Base-by-base conservation (phyloP, 2,113 vertebrate genomes). In the Boleophthalmus pectinirostris region DNA sequence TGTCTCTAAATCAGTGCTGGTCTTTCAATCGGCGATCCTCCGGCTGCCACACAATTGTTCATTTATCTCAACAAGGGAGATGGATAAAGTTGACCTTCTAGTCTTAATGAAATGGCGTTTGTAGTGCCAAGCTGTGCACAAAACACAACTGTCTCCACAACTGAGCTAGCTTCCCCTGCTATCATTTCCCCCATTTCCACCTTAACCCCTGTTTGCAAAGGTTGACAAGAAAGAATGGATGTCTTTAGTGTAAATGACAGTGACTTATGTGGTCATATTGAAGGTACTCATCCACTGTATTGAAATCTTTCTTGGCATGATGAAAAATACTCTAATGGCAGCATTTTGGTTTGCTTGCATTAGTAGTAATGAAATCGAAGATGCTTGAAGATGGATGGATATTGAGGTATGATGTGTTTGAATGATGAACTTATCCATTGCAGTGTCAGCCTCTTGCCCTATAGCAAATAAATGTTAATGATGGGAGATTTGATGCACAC, bases 41-140 rank as follows among this genome's bases (percentile, higher is more conserved):
- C 61, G 87, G 75, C 79, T 79, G 78, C 82, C 82, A 72, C 82
- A 84, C 81, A 82, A 81, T 79, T 85, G 83, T 86, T 91, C 81
- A 86, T 89, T 90, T 87, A 90, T 89, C 86, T 85, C 83, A 82
- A 84, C 89, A 82, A 86, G 75, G 70, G 77, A 89, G 90, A 93
- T 86, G 81, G 85, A 92, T 90, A 88, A 74, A 78, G 73, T 77
- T 92, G 91, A 93, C 92, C 91, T 93, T 92, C 87, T 82, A 53
- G 46, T 74, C 58, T 77, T 85, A 87, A 90, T 88, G 87, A 89
- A 92, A 88, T 84, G 81, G 54, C 82, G 87, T 89, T 92, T 82
- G 73, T 73, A 60, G 80, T 69, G 83, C 70, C 84, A 76, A 61
- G 65, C 66, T 67, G 77, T 61, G 63, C 61, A 79, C 47, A 78